Evolutionary conservation across 2,797 vertebrate genomes (phyloP).

Genomic region (Neoniphon sammara): DNA sequence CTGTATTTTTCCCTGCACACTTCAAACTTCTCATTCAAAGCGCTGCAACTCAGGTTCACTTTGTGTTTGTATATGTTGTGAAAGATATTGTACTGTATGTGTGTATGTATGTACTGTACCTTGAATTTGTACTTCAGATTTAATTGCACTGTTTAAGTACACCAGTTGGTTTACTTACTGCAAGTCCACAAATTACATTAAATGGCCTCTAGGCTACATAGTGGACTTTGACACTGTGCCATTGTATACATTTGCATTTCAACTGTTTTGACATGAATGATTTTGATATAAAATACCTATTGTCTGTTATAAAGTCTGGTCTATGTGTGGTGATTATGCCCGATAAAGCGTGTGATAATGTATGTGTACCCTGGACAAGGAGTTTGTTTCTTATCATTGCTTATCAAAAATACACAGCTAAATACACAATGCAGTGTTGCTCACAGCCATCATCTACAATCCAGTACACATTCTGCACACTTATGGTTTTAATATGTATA

Average conservation of each 20-base stretch:
- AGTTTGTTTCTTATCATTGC: slow-evolving; percentile 42
- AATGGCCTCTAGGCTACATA: neutral
- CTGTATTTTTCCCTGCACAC: slow-evolving; percentile 21
- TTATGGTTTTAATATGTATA: slow-evolving; percentile 8
- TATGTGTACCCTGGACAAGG: slow-evolving; percentile 45
- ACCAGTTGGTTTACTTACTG: neutral
- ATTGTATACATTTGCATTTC: slow-evolving; percentile 42
- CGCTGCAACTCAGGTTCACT: slow-evolving; percentile 74
- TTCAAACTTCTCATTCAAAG: slow-evolving; percentile 40
- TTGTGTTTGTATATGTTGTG: slow-evolving; percentile 52
- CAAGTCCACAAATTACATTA: neutral
- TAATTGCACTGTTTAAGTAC: slow-evolving; percentile 69
- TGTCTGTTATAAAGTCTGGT: slow-evolving; percentile 32
- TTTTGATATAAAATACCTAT: slow-evolving; percentile 56
- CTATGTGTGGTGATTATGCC: slow-evolving; percentile 45
- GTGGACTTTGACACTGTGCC: slow-evolving; percentile 41
- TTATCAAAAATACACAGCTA: slow-evolving; percentile 61
- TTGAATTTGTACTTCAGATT: slow-evolving; percentile 64
- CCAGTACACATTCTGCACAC: slow-evolving; percentile 7
- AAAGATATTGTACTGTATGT: slow-evolving; percentile 61
- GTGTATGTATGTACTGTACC: slow-evolving; percentile 69
- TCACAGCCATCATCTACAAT: slow-evolving; percentile 7
- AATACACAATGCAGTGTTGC: slow-evolving; percentile 40
- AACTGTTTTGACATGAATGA: slow-evolving; percentile 42
- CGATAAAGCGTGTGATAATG: slow-evolving; percentile 53